These are phyloP conservation scores for Yoshiicerus persimilis DNA, from an alignment of 1,140 invertebrate species.

Conservation along the genomic window DNA sequence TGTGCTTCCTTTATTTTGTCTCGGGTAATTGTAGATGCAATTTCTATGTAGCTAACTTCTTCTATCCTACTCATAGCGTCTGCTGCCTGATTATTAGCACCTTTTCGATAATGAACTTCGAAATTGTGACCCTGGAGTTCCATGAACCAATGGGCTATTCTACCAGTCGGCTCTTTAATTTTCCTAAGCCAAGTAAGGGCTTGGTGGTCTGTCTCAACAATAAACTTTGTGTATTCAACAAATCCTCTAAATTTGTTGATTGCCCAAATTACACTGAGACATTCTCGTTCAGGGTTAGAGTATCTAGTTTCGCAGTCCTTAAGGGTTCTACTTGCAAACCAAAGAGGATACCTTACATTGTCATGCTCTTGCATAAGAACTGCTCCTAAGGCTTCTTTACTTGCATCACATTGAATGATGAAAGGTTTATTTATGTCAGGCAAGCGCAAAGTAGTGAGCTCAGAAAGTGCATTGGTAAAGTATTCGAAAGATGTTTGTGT, in stretches of 20 bases:
- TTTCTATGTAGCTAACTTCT: neutral
- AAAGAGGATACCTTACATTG: neutral
- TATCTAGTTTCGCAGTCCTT: neutral
- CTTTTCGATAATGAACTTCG: neutral
- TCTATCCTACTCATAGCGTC: neutral
- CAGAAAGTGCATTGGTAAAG: too few species aligned
- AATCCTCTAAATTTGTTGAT: neutral
- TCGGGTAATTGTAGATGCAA: neutral
- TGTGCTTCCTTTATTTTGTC: neutral
- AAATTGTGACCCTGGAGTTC: neutral
- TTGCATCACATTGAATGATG: neutral
- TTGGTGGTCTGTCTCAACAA: neutral
- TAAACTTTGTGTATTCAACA: neutral
- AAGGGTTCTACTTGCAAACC: neutral
- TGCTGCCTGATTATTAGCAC: neutral
- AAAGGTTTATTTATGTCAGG: neutral
- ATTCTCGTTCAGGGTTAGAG: neutral
- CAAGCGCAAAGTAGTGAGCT: too few species aligned
- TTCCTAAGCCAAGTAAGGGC: neutral
- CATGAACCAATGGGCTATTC: neutral
- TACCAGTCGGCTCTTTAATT: neutral
- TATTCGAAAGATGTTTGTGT: too few species aligned
- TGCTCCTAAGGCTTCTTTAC: neutral
- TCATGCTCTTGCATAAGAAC: neutral
- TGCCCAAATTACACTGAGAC: neutral